Conservation (phyloP, 2,888 invertebrate genomes). For the Synergus laeviventris region DNA sequence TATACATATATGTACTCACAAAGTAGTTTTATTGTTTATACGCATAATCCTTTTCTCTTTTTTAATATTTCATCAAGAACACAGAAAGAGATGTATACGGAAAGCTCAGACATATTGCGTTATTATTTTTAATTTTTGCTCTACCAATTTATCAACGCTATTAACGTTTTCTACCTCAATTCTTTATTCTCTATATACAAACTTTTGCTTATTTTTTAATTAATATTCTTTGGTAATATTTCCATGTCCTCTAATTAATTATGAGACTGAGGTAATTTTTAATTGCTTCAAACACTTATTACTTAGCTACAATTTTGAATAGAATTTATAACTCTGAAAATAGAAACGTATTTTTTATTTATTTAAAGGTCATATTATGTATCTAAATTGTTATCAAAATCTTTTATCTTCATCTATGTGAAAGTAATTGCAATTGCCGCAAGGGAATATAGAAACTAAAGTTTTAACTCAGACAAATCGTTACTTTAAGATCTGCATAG, state of each 20-base stretch:
- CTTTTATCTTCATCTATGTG: not conserved
- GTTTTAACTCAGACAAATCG: slow-evolving; percentile 10
- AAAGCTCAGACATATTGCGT: not conserved
- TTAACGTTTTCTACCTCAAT: not conserved
- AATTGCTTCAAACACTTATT: too few relatives aligned
- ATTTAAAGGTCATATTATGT: not conserved
- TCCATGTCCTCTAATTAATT: too few relatives aligned
- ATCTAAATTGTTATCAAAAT: not conserved
- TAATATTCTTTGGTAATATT: too few relatives aligned
- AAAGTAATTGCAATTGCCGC: slow-evolving; percentile 8
- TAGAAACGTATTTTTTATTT: not conserved
- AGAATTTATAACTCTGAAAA: not conserved
- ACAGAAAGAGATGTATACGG: not conserved
- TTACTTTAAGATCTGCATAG: slow-evolving; percentile 16
- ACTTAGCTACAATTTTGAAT: not conserved
- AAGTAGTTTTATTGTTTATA: not conserved
- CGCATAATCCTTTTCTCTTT: not conserved
- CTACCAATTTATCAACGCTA: not conserved
- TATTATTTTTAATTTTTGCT: not conserved
- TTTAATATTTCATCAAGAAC: not conserved
- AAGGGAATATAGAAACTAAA: slow-evolving; percentile 9
- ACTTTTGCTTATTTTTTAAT: too few relatives aligned
- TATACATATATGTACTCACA: not conserved
- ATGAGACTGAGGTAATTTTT: too few relatives aligned
- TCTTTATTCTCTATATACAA: too few relatives aligned